phyloP scores from a whole-genome alignment of 1,140 invertebrate genomes.

The Caerostris extrusa region DNA sequence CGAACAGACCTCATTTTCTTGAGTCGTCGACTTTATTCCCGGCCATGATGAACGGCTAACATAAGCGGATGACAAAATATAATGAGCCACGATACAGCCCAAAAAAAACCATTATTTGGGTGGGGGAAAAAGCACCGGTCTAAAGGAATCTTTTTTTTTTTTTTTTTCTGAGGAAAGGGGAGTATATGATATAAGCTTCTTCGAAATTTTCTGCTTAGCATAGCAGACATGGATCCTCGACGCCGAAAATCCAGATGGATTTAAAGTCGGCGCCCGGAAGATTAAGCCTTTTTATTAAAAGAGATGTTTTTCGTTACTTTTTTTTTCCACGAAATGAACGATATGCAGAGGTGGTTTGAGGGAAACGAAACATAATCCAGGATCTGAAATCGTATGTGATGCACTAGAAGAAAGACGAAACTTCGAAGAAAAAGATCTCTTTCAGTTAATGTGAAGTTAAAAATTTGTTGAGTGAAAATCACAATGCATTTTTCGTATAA shows the following conservation, averaged over 20 bases:
- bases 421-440: too few species aligned
- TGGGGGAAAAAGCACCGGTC: not conserved
- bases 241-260: not conserved
- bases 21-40: too few species aligned
- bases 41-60: not conserved
- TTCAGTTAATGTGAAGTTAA: too few species aligned
- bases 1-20: too few species aligned
- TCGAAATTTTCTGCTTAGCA: not conserved
- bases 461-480: too few species aligned
- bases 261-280: not conserved
- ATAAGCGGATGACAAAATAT: conserved; percentile 26
- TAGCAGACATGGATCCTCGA: not conserved
- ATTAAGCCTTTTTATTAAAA: conserved; percentile 19
- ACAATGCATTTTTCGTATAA: too few species aligned
- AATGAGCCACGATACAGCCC: not conserved
- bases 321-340: not conserved
- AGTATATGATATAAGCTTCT: not conserved
- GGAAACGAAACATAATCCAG: not conserved
- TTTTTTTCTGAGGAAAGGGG: not conserved
- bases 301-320: conserved; percentile 22
- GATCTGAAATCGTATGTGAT: not conserved
- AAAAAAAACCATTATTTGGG: not conserved
- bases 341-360: not conserved
- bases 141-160: not conserved
- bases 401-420: too few species aligned